These are phyloP conservation scores for Cephalopachus bancanus DNA, from an alignment of 2,797 vertebrate species.

Conservation along the genomic window DNA sequence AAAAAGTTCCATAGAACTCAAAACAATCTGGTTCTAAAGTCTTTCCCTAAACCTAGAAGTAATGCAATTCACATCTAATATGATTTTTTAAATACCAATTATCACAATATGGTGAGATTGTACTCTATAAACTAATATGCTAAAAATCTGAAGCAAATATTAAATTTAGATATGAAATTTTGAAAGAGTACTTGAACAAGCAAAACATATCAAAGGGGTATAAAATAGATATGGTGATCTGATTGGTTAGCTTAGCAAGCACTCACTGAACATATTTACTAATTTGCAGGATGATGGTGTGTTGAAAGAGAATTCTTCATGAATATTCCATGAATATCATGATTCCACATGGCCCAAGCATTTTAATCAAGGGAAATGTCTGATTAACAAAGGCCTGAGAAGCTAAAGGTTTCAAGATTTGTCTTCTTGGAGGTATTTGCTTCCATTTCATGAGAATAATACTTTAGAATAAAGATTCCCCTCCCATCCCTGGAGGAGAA, in stretches of 20 bases:
- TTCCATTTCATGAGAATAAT: not conserved
- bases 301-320: conserved; percentile 58
- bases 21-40: not conserved
- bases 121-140: not conserved
- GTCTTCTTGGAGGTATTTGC: not conserved
- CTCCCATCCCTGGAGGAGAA: not conserved
- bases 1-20: not conserved
- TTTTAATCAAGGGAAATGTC: conserved; percentile 55
- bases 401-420: not conserved
- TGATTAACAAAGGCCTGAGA: not conserved
- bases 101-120: not conserved
- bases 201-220: not conserved
- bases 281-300: conserved; percentile 45
- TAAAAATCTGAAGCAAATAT: conserved; percentile 47
- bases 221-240: conserved; percentile 1
- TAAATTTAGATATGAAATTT: not conserved
- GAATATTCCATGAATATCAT: conserved; percentile 69
- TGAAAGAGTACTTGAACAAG: conserved; percentile 4
- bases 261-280: conserved; percentile 49
- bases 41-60: not conserved
- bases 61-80: not conserved
- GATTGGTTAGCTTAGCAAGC: not conserved
- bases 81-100: not conserved
- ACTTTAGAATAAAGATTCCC: not conserved
- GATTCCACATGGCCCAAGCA: not conserved